phyloP scores from a whole-genome alignment of 1,140 invertebrate genomes.

The Trissolcus basalis region DNA sequence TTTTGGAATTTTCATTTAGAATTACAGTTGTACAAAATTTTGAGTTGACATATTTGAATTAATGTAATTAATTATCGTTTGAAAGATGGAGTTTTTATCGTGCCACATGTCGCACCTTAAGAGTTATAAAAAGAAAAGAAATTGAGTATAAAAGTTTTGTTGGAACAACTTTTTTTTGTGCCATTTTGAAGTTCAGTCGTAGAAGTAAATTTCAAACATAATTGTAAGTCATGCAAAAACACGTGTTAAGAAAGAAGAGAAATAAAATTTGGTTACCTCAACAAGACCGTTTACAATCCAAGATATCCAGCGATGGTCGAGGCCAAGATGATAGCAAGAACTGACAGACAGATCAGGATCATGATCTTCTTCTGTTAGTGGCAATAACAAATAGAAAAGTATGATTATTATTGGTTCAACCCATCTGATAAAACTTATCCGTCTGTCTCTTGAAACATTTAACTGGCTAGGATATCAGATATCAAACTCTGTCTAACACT shows the following conservation, averaged over 20 bases:
- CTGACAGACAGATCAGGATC: constrained; percentile 96
- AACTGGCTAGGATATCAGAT: constrained; percentile 12
- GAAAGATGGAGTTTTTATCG: no score
- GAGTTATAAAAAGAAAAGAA: no score
- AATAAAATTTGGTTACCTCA: constrained; percentile 60
- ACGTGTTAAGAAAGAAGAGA: not conserved
- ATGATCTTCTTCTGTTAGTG: constrained; percentile 98
- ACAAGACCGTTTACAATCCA: constrained; percentile 72
- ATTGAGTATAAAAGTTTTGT: not conserved
- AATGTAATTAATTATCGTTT: no score
- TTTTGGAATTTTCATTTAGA: no score
- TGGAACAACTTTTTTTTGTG: no score
- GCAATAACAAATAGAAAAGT: constrained; percentile 71
- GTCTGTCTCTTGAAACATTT: constrained; percentile 51
- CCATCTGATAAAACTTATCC: constrained; percentile 29
- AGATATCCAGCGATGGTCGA: constrained; percentile 85
- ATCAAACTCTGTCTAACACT: constrained; percentile 67
- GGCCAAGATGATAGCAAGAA: constrained; percentile 90
- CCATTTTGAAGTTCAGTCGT: no score
- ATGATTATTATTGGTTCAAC: constrained; percentile 16
- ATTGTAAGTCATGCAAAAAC: not conserved
- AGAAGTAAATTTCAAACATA: not conserved
- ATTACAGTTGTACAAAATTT: no score
- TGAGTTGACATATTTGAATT: no score
- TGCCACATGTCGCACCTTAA: no score